phyloP scores from a whole-genome alignment of 2,888 invertebrate genomes.

The Dasypolia templi region DNA sequence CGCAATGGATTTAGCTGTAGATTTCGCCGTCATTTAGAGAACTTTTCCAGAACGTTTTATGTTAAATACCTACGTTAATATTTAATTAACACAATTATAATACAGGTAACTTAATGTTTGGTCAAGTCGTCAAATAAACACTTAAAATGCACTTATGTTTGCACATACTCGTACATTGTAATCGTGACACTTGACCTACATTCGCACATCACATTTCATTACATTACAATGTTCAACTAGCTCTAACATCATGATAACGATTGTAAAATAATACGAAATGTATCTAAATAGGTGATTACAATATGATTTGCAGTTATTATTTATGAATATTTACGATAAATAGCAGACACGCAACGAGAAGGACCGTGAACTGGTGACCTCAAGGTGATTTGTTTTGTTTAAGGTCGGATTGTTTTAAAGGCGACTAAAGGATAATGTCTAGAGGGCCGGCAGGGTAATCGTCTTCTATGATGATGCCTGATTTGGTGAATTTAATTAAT shows the following conservation, averaged over 20 bases:
- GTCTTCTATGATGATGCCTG: neutral
- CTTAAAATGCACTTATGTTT: conserved; percentile 25
- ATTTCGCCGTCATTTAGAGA: too few relatives aligned
- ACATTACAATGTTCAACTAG: conserved; percentile 11
- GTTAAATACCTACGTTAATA: too few relatives aligned
- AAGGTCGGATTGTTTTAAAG: conserved; percentile 47
- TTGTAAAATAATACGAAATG: conserved; percentile 39
- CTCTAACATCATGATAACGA: conserved; percentile 10
- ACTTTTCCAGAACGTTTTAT: too few relatives aligned
- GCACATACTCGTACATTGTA: neutral
- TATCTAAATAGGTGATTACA: conserved; percentile 42
- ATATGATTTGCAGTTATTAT: conserved; percentile 48
- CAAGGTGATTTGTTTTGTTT: conserved; percentile 44
- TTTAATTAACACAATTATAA: too few relatives aligned
- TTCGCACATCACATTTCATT: conserved; percentile 16
- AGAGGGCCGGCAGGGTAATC: neutral
- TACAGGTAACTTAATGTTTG: too few relatives aligned
- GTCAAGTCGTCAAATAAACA: too few relatives aligned
- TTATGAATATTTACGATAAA: conserved; percentile 54
- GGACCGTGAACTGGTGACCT: conserved; percentile 50
- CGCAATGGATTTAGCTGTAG: too few relatives aligned
- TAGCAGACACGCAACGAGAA: conserved; percentile 32
- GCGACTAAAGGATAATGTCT: conserved; percentile 30
- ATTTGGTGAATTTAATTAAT: neutral
- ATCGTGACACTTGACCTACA: conserved; percentile 20